phyloP scores from a whole-genome alignment of 2,113 vertebrate genomes.

The Solea senegalensis region DNA sequence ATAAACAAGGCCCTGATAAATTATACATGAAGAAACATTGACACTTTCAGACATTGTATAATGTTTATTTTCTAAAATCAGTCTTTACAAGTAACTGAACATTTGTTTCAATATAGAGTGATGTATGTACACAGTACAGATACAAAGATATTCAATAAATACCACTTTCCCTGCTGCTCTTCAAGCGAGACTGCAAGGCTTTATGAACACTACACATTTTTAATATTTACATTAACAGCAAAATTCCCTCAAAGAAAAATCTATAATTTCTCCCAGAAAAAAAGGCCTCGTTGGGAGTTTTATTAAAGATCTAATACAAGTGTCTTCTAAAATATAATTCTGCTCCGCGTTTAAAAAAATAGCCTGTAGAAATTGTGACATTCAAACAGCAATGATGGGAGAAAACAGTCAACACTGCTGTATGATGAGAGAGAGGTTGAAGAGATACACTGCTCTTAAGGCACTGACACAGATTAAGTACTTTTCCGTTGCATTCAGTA shows the following conservation, averaged over 20 bases:
- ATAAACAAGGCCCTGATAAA: no score
- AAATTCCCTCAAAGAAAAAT: conserved; percentile 29
- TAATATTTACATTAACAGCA: conserved; percentile 71
- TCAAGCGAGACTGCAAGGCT: conserved; percentile 51
- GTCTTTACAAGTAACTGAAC: conserved; percentile 71
- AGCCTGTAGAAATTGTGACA: conserved; percentile 36
- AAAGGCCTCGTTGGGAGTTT: conserved; percentile 62
- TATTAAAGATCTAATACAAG: conserved; percentile 44
- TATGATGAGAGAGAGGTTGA: conserved; percentile 53
- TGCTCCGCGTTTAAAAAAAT: conserved; percentile 37
- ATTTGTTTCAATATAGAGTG: conserved; percentile 65
- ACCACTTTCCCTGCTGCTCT: conserved; percentile 62
- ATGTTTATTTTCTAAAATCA: conserved; percentile 74
- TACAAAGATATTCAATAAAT: conserved; percentile 80
- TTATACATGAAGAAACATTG: neutral
- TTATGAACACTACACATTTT: conserved; percentile 62
- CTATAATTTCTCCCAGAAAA: conserved; percentile 49
- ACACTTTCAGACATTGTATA: conserved; percentile 36
- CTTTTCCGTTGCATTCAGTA: conserved; percentile 61
- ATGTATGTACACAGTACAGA: conserved; percentile 80
- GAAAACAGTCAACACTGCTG: conserved; percentile 38
- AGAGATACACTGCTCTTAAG: conserved; percentile 63
- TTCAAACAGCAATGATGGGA: conserved; percentile 27
- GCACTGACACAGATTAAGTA: conserved; percentile 73
- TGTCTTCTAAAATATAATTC: conserved; percentile 60